Evolutionary conservation across 2,113 vertebrate genomes (phyloP).

Genomic region (Neofelis nebulosa): DNA sequence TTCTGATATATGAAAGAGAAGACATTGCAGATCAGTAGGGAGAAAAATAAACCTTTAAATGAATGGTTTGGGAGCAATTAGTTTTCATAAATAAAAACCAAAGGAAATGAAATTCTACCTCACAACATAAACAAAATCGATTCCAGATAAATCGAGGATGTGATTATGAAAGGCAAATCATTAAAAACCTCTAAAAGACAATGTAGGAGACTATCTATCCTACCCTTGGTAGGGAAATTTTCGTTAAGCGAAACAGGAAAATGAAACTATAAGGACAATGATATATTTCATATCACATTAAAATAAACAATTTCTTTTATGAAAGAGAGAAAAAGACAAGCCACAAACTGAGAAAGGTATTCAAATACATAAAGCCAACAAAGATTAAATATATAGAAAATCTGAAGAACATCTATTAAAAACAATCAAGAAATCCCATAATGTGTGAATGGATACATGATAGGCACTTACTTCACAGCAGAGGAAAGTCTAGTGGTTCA

Average conservation of each 20-base stretch:
- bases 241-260: constrained; percentile 13
- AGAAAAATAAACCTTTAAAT: not conserved
- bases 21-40: not conserved
- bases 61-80: not conserved
- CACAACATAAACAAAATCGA: not conserved
- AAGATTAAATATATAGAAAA: not conserved
- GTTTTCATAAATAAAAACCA: constrained; percentile 14
- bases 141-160: not conserved
- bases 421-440: not conserved
- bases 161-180: not conserved
- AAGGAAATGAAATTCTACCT: not conserved
- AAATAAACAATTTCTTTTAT: not conserved
- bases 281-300: not conserved
- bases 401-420: not conserved
- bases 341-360: not conserved
- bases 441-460: not conserved
- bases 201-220: not conserved
- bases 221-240: not conserved
- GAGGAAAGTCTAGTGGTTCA: not conserved
- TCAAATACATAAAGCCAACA: not conserved
- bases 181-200: not conserved
- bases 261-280: not conserved
- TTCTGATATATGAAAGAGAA: not conserved
- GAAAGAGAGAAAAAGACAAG: not conserved
- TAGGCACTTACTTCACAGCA: not conserved